Conservation (phyloP, 2,113 vertebrate species). For the Hemicordylus capensis region DNA sequence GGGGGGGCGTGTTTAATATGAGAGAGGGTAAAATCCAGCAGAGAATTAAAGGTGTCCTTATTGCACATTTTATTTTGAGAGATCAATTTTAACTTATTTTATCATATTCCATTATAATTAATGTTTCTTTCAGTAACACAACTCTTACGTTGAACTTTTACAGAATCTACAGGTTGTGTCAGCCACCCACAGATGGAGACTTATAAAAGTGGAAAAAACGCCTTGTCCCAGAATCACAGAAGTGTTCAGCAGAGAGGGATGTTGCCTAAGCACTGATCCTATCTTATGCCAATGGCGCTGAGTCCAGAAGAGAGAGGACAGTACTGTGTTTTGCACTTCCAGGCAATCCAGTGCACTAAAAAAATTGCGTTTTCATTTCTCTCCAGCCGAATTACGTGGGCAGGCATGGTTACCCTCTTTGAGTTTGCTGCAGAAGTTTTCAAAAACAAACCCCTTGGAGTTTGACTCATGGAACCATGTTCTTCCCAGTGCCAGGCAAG, state of each 20-base stretch:
- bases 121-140: background rate
- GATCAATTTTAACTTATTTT: background rate
- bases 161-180: slow-evolving; percentile 93
- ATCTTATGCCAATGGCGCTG: background rate
- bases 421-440: slow-evolving; percentile 31
- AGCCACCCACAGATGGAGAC: slow-evolving; percentile 93
- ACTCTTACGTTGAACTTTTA: slow-evolving; percentile 25
- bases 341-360: background rate
- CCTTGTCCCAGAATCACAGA: background rate
- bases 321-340: background rate
- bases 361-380: slow-evolving; percentile 20
- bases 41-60: background rate
- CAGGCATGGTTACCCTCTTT: background rate
- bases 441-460: background rate
- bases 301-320: slow-evolving; percentile 1
- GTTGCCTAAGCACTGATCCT: fast-evolving
- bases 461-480: background rate
- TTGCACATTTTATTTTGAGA: background rate
- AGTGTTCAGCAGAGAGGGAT: background rate
- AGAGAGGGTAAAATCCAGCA: background rate
- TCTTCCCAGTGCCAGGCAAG: background rate
- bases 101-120: background rate
- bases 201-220: slow-evolving; percentile 70
- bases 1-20: background rate
- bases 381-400: background rate